phyloP scores from a whole-genome alignment of 2,113 vertebrate species.

The Ochotona princeps region DNA sequence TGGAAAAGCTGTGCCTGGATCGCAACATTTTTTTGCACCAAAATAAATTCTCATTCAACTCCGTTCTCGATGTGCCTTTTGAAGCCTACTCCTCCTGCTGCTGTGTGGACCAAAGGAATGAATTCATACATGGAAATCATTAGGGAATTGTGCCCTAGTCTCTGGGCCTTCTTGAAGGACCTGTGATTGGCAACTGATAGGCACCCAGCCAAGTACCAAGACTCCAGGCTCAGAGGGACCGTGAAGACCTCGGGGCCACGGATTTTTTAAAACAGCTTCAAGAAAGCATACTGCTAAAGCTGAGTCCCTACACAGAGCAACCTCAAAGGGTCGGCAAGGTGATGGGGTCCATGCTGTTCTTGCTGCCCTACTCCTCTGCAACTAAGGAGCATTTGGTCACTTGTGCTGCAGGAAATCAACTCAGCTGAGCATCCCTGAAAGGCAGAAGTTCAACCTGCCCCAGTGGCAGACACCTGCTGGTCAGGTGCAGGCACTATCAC shows the following conservation, averaged over 20 bases:
- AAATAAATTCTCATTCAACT: too few species aligned
- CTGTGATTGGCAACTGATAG: not conserved
- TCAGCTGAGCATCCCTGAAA: not conserved
- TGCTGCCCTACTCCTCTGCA: not conserved
- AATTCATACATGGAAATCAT: not conserved
- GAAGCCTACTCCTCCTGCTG: not conserved
- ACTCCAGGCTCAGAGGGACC: not conserved
- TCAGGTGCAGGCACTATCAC: not conserved
- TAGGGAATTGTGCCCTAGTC: not conserved
- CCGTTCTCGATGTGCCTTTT: too few species aligned
- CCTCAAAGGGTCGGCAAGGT: not conserved
- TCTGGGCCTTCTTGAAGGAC: not conserved
- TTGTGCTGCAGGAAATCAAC: not conserved
- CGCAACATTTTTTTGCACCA: too few species aligned
- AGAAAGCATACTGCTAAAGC: not conserved
- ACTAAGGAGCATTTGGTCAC: not conserved
- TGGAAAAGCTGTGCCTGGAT: too few species aligned
- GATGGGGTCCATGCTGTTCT: fast-evolving
- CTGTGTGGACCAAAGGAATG: not conserved
- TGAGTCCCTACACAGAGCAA: not conserved
- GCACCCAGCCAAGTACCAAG: not conserved
- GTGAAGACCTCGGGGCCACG: too few species aligned
- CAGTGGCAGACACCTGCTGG: not conserved
- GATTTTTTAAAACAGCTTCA: not conserved
- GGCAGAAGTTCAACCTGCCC: not conserved